These are phyloP conservation scores for Hydrocynus forskahlii DNA, from an alignment of 2,797 vertebrate species.

Conservation along the genomic window DNA sequence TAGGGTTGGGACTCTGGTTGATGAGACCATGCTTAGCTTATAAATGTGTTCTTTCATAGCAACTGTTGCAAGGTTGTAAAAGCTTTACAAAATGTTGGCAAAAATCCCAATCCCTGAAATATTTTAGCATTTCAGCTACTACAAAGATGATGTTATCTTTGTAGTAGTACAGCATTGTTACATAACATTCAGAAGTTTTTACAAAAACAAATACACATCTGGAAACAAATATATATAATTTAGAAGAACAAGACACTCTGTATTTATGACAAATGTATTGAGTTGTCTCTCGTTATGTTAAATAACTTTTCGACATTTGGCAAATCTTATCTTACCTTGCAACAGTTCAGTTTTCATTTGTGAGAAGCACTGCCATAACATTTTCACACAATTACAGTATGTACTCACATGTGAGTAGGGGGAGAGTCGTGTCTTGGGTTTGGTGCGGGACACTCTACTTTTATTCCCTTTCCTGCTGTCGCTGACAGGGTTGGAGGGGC, in stretches of 20 bases:
- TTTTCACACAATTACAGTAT: background rate
- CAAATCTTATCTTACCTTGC: too few species aligned
- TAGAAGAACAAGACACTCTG: too few species aligned
- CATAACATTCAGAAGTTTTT: too few species aligned
- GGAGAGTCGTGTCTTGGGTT: slow-evolving; percentile 91
- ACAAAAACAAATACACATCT: too few species aligned
- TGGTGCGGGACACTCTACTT: slow-evolving; percentile 82
- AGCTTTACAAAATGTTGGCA: background rate
- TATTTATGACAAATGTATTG: too few species aligned
- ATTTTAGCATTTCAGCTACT: background rate
- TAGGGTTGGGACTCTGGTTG: background rate
- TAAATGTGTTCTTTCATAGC: background rate
- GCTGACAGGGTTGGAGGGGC: slow-evolving; percentile 76
- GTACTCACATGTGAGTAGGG: slow-evolving; percentile 92
- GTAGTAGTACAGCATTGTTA: too few species aligned
- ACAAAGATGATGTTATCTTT: too few species aligned
- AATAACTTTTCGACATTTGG: too few species aligned
- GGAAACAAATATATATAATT: too few species aligned
- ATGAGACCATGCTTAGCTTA: background rate
- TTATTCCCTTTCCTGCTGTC: slow-evolving; percentile 86
- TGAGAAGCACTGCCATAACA: background rate
- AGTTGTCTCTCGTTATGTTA: too few species aligned
- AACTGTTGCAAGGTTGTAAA: background rate
- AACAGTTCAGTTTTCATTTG: background rate
- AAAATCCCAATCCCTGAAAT: background rate